phyloP scores from a whole-genome alignment of 2,888 invertebrate genomes.

The Synergus japonicus region DNA sequence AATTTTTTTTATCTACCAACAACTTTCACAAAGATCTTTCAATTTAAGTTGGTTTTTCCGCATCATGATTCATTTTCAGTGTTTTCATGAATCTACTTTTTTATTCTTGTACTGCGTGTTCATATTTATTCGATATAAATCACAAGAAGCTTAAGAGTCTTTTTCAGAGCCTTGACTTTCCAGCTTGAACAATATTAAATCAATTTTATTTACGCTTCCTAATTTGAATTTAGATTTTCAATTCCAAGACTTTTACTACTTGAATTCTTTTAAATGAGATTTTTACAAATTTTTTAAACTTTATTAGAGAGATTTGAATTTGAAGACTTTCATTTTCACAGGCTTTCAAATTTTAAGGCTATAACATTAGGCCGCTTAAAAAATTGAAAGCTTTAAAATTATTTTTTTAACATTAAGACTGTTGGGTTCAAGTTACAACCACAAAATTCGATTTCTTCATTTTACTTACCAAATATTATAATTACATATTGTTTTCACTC shows the following conservation, averaged over 20 bases:
- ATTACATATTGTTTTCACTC: too few relatives aligned
- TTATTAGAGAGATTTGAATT: not conserved
- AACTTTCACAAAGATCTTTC: too few relatives aligned
- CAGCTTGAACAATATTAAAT: not conserved
- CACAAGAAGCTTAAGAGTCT: not conserved
- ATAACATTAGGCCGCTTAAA: not conserved
- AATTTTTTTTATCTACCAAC: too few relatives aligned
- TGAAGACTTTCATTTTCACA: not conserved
- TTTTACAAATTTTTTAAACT: not conserved
- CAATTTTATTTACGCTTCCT: not conserved
- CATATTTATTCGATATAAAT: not conserved
- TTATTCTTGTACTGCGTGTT: conserved; percentile 10
- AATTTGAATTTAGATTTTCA: conserved; percentile 6
- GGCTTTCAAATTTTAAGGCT: not conserved
- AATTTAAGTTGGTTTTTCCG: too few relatives aligned
- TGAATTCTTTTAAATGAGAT: not conserved
- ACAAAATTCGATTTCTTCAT: too few relatives aligned
- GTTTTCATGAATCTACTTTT: not conserved
- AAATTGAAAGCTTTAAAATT: not conserved
- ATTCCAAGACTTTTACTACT: not conserved
- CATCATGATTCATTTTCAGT: not conserved
- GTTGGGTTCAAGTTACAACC: too few relatives aligned
- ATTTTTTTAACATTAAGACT: too few relatives aligned
- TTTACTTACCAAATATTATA: too few relatives aligned
- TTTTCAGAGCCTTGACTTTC: not conserved